These are phyloP conservation scores for Limnephilus marmoratus DNA, from an alignment of 2,888 invertebrate genomes.

Conservation along the genomic window DNA sequence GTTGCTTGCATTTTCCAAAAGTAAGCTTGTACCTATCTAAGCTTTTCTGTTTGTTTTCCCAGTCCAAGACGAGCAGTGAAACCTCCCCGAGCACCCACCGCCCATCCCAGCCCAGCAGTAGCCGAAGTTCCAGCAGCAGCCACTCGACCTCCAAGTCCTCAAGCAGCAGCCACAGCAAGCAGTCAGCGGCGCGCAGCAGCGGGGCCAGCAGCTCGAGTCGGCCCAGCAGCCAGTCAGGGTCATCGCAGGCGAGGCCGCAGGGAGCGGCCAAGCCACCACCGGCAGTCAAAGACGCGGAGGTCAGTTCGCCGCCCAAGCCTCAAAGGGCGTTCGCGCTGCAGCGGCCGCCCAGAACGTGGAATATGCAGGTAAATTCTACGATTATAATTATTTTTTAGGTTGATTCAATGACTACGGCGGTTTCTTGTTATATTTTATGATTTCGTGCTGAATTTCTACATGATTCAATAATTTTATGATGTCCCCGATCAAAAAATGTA, in stretches of 20 bases:
- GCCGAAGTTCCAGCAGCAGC: conserved; percentile 68
- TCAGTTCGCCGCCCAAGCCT: conserved; percentile 67
- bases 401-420: neutral
- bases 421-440: neutral
- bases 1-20: neutral
- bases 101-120: conserved; percentile 34
- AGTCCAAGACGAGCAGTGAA: conserved; percentile 46
- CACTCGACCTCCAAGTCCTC: conserved; percentile 66
- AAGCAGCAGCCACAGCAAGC: conserved; percentile 21
- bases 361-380: conserved; percentile 72
- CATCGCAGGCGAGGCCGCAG: conserved; percentile 68
- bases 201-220: conserved; percentile 70
- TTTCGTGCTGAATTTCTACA: too few relatives aligned
- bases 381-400: neutral
- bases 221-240: conserved; percentile 66
- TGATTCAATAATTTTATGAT: too few relatives aligned
- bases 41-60: neutral
- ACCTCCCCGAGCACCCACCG: conserved; percentile 51
- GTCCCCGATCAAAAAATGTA: too few relatives aligned
- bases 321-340: conserved; percentile 67
- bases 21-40: neutral
- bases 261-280: conserved; percentile 70
- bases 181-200: conserved; percentile 71
- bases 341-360: conserved; percentile 77
- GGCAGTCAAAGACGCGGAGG: conserved; percentile 68